Evolutionary conservation across 2,888 invertebrate species (phyloP), one percentile per base, ranked within the genome.

Genomic region (Cephus rjabovi): DNA sequence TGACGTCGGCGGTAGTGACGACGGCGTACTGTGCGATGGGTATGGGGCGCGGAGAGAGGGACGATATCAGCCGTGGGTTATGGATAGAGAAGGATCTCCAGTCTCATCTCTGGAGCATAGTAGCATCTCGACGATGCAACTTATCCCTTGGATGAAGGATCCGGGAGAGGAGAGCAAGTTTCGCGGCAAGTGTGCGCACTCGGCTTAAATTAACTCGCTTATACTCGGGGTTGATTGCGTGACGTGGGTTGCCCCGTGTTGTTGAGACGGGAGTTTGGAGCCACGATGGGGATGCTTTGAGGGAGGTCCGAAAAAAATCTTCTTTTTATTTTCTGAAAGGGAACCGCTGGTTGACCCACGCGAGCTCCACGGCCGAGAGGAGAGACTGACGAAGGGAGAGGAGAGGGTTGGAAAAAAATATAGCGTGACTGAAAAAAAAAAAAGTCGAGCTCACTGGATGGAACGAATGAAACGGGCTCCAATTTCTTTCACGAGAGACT

Each of bases 131-230:
- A 83, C 83, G 84, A 80, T 82, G 86, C 83, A 87, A 86, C 86
- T 88, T 87, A 84, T 81, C 79, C 75, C 77, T 78, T 75, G 79
- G 76, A 69, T 79, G 79, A 79, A 82, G 83, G 83, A 86, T 86
- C 86, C 86, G 76, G 80, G 75, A 81, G 81, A 78, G 83, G 79
- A 83, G 81, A 85, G 83, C 84, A 87, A 87, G 87, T 88, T 88
- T 87, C 86, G 85, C 86, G 86, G 86, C 86, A 83, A 86, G 85
- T 85, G 84, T 86, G 87, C 87, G 86, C 87, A 86, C 86, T 88
- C 83, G 85, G 85, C 83, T 85, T 86, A 87, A 88, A 87, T 89
- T 87, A 89, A 86, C 87, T 87, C 85, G 84, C 87, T 87, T 87
- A 86, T 87, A 85, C 87, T 87, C 84, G 84, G 85, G 83, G 86